phyloP scores from a whole-genome alignment of 2,888 invertebrate species.

The Scelioninae gen. 2 region DNA sequence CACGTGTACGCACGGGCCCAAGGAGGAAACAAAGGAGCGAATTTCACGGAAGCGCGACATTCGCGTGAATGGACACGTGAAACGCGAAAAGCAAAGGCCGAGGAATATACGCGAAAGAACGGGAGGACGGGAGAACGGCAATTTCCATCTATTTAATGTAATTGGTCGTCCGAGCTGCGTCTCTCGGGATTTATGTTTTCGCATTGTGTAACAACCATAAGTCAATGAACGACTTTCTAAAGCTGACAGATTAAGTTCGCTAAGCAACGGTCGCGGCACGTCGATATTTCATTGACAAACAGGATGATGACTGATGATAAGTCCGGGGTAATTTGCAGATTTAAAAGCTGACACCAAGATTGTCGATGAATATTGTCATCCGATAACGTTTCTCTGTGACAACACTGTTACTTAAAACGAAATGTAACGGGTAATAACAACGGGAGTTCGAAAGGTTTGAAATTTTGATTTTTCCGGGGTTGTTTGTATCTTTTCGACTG shows the following conservation, averaged over 20 bases:
- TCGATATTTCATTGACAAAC: conserved; percentile 50
- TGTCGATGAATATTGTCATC: too few species aligned
- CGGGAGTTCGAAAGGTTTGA: too few species aligned
- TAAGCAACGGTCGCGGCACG: conserved; percentile 14
- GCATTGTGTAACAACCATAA: conserved; percentile 57
- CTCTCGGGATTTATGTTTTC: conserved; percentile 49
- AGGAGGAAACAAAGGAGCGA: conserved; percentile 49
- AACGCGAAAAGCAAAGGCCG: conserved; percentile 32
- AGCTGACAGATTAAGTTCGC: conserved; percentile 54
- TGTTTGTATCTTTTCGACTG: too few species aligned
- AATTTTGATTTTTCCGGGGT: too few species aligned
- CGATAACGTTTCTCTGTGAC: too few species aligned
- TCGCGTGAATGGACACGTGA: conserved; percentile 28
- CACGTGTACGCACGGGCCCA: conserved; percentile 34
- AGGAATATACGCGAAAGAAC: conserved; percentile 15
- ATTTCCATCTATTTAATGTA: conserved; percentile 52
- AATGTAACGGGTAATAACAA: too few species aligned
- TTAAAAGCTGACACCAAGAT: conserved; percentile 7
- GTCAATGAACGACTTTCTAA: conserved; percentile 60
- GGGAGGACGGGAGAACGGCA: conserved; percentile 21
- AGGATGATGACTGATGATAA: conserved; percentile 52
- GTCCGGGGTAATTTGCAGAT: conserved; percentile 27
- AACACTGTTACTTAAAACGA: too few species aligned
- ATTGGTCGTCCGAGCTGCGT: conserved; percentile 46
- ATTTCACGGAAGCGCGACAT: conserved; percentile 48